These are phyloP conservation scores for Antheraea yamamai DNA, from an alignment of 2,888 invertebrate species.

Conservation along the genomic window DNA sequence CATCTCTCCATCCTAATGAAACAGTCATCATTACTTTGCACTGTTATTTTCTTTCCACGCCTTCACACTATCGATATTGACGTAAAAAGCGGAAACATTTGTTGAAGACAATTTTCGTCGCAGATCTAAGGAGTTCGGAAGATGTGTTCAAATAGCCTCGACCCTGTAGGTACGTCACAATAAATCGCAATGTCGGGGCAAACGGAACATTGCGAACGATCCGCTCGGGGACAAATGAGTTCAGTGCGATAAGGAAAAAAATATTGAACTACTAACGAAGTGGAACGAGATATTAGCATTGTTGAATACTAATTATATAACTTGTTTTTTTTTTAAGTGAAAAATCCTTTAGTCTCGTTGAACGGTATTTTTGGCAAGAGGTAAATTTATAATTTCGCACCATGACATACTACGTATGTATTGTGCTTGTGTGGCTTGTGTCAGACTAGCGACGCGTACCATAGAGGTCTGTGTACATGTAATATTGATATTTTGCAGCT, in stretches of 20 bases:
- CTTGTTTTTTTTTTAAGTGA: no score
- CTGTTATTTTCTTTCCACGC: not conserved
- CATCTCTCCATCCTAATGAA: no score
- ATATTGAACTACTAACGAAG: not conserved
- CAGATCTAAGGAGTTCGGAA: constrained; percentile 1
- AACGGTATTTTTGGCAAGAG: no score
- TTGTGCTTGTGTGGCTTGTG: no score
- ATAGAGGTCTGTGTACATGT: no score
- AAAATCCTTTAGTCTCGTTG: no score
- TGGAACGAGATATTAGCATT: not conserved
- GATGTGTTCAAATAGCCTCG: not conserved
- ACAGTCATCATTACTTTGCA: not conserved
- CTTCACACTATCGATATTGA: not conserved
- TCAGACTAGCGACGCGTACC: no score
- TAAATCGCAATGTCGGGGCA: constrained; percentile 4
- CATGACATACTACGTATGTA: no score
- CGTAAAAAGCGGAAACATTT: not conserved
- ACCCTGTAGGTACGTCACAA: not conserved
- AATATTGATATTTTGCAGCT: no score
- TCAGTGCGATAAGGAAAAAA: constrained; percentile 2
- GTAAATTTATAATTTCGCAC: no score
- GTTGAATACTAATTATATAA: not conserved
- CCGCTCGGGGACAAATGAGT: constrained; percentile 8
- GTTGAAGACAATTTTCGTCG: constrained; percentile 6
- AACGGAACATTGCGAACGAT: constrained; percentile 1